Conservation (phyloP, 2,888 invertebrate species). For the Ischnus inquisitorius region DNA sequence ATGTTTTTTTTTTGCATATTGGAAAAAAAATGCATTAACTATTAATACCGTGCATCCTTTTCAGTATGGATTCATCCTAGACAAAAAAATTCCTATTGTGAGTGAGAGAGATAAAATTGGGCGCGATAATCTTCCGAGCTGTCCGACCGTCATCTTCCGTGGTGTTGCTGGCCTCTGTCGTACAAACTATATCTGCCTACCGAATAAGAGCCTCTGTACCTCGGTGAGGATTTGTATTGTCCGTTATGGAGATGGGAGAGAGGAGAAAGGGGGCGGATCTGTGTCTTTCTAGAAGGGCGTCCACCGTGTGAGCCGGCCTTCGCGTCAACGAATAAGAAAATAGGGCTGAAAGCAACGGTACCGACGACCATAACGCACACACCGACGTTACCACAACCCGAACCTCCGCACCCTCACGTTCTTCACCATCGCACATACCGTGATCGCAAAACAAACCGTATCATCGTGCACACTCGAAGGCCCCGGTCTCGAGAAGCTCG, state of each 20-base stretch:
- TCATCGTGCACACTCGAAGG: constrained; percentile 65
- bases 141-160: constrained; percentile 59
- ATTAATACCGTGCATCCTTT: constrained; percentile 83
- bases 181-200: constrained; percentile 42
- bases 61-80: constrained; percentile 80
- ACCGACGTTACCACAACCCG: constrained; percentile 65
- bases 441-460: constrained; percentile 65
- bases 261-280: constrained; percentile 71
- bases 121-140: constrained; percentile 59
- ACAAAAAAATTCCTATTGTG: constrained; percentile 70
- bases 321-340: constrained; percentile 23
- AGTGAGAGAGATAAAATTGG: constrained; percentile 65
- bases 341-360: constrained; percentile 26
- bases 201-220: constrained; percentile 33
- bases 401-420: constrained; percentile 74
- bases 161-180: constrained; percentile 36
- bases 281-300: constrained; percentile 79
- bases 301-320: constrained; percentile 65
- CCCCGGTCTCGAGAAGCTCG: constrained; percentile 61
- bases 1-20: constrained; percentile 67
- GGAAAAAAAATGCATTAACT: constrained; percentile 69
- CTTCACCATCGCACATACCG: constrained; percentile 70
- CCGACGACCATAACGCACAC: constrained; percentile 62
- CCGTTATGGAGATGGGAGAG: constrained; percentile 55
- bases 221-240: constrained; percentile 67